These are phyloP conservation scores for Acropora yongei DNA, from an alignment of 64 coral and sea anemone species.

Conservation along the genomic window DNA sequence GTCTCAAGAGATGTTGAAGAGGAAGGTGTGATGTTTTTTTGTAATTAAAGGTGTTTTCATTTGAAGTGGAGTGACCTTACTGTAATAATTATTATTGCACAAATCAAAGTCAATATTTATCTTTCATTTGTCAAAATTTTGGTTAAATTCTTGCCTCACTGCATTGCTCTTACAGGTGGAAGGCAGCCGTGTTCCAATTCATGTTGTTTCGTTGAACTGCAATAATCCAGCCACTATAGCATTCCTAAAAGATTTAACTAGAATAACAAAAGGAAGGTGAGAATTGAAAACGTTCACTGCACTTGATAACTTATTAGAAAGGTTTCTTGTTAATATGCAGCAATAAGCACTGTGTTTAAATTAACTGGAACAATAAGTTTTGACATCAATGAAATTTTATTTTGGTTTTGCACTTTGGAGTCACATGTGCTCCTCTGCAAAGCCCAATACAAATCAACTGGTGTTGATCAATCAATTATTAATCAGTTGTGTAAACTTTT, in stretches of 20 bases:
- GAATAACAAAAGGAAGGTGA: conserved; percentile 73
- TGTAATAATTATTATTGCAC: not conserved
- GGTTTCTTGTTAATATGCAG: too few relatives aligned
- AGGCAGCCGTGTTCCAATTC: conserved; percentile 77
- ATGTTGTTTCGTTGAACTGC: conserved; percentile 89
- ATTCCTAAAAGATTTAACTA: conserved; percentile 71
- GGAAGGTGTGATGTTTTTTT: conserved; percentile 69
- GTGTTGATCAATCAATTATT: too few relatives aligned
- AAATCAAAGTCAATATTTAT: too few relatives aligned
- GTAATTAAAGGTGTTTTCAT: not conserved
- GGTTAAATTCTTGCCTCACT: not conserved
- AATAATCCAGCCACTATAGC: conserved; percentile 80
- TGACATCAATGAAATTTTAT: too few relatives aligned
- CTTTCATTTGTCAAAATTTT: not conserved
- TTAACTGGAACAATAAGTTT: too few relatives aligned
- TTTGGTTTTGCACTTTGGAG: too few relatives aligned
- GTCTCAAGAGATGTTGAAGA: conserved; percentile 87
- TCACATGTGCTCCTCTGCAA: too few relatives aligned
- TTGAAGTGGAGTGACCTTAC: not conserved
- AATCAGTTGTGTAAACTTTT: too few relatives aligned
- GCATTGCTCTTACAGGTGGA: conserved; percentile 49
- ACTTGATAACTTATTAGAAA: too few relatives aligned
- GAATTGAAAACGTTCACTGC: too few relatives aligned
- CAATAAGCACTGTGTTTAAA: too few relatives aligned
- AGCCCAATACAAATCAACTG: too few relatives aligned